Evolutionary conservation across 2,888 invertebrate genomes (phyloP).

Genomic region (Tenthredo distinguenda): DNA sequence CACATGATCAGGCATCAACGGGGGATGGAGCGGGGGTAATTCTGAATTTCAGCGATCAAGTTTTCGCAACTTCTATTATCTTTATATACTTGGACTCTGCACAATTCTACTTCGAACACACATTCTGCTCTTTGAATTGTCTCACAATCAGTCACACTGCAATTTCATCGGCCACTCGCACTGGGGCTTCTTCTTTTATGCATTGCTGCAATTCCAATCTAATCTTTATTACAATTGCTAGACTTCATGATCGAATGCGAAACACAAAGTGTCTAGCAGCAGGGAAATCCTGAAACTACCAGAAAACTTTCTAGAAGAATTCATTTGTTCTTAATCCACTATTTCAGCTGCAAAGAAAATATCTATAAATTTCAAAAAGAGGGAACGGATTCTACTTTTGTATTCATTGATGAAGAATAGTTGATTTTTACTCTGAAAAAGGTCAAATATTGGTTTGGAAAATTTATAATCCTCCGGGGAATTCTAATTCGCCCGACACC

Average conservation of each 20-base stretch:
- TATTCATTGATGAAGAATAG: neutral
- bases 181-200: neutral
- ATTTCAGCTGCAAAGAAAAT: neutral
- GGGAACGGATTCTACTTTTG: neutral
- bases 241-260: neutral
- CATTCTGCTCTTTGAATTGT: constrained; percentile 4
- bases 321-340: neutral
- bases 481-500: neutral
- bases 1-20: neutral
- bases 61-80: neutral
- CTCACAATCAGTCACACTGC: constrained; percentile 4
- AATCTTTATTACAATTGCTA: neutral
- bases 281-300: neutral
- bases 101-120: neutral
- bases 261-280: neutral
- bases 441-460: neutral
- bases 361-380: neutral
- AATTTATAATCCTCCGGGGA: neutral
- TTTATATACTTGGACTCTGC: neutral
- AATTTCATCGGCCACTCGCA: neutral
- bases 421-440: neutral
- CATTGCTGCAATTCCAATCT: neutral
- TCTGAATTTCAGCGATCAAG: neutral
- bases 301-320: neutral
- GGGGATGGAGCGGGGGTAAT: neutral